Conservation (phyloP, 2,797 vertebrate genomes). For the Austrolebias charrua region DNA sequence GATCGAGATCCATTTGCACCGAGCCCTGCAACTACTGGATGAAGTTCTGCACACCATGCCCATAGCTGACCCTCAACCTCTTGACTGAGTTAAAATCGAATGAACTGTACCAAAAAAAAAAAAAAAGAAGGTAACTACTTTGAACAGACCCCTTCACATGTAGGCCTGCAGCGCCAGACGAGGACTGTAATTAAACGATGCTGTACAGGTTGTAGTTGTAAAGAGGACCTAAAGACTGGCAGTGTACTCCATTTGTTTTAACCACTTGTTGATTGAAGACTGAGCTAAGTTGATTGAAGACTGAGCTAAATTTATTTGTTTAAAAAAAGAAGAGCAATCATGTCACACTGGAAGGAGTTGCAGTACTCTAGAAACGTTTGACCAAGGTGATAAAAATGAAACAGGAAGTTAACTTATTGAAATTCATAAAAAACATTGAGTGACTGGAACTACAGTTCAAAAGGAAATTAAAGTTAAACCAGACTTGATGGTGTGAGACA, state of each 20-base stretch:
- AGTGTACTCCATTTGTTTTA: slow-evolving; percentile 32
- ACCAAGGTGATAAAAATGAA: slow-evolving; percentile 26
- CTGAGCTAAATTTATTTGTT: background rate
- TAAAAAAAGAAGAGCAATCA: background rate
- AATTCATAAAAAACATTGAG: no score
- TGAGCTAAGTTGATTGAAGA: background rate
- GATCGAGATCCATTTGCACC: slow-evolving; percentile 96
- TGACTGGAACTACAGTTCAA: background rate
- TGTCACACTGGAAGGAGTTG: slow-evolving; percentile 31
- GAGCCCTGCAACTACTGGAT: slow-evolving; percentile 93
- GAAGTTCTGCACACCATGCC: slow-evolving; percentile 99
- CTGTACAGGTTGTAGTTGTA: slow-evolving; percentile 37
- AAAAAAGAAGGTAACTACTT: slow-evolving; percentile 26
- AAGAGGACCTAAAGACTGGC: slow-evolving; percentile 29
- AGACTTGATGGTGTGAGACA: no score
- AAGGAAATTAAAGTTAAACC: no score
- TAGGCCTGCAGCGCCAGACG: slow-evolving; percentile 29
- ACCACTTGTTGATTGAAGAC: background rate
- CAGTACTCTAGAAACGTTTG: slow-evolving; percentile 23
- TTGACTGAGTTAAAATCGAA: slow-evolving; percentile 82
- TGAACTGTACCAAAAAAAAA: slow-evolving; percentile 30
- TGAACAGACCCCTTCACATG: slow-evolving; percentile 46
- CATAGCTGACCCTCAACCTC: slow-evolving; percentile 92
- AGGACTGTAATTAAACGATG: slow-evolving; percentile 41
- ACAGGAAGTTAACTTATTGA: slow-evolving; percentile 5